These are phyloP conservation scores for Acrocephalus kingi DNA, from an alignment of 2,113 vertebrate genomes.

Conservation along the genomic window DNA sequence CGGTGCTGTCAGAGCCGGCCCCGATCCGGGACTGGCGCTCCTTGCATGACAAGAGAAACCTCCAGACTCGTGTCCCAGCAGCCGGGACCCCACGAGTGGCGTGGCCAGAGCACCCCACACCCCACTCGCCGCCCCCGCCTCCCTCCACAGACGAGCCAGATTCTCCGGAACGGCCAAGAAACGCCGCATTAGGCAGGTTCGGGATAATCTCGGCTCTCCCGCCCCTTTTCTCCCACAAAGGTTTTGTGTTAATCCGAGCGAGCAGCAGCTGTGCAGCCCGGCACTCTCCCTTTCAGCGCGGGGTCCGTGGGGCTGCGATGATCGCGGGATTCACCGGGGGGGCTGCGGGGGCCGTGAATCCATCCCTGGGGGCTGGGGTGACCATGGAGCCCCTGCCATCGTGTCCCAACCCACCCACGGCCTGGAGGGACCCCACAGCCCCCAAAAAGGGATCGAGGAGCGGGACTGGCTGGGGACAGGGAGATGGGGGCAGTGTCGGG, in stretches of 20 bases:
- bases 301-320: not conserved
- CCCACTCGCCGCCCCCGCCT: accelerated
- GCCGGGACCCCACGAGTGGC: accelerated
- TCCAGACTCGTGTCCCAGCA: accelerated
- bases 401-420: accelerated
- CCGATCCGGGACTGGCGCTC: accelerated
- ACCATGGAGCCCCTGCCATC: accelerated
- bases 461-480: accelerated
- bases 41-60: accelerated
- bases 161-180: not conserved
- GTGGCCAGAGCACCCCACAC: accelerated
- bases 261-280: not conserved
- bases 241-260: not conserved
- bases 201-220: slow-evolving; percentile 13
- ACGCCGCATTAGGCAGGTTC: not conserved
- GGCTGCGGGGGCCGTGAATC: accelerated
- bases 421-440: not conserved
- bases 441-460: accelerated
- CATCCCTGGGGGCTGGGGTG: not conserved
- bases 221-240: slow-evolving; percentile 19
- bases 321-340: not conserved
- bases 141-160: not conserved
- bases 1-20: accelerated
- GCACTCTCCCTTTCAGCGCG: not conserved
- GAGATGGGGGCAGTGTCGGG: accelerated